Conservation (phyloP, 2,797 vertebrate species). For the Smutsia gigantea region DNA sequence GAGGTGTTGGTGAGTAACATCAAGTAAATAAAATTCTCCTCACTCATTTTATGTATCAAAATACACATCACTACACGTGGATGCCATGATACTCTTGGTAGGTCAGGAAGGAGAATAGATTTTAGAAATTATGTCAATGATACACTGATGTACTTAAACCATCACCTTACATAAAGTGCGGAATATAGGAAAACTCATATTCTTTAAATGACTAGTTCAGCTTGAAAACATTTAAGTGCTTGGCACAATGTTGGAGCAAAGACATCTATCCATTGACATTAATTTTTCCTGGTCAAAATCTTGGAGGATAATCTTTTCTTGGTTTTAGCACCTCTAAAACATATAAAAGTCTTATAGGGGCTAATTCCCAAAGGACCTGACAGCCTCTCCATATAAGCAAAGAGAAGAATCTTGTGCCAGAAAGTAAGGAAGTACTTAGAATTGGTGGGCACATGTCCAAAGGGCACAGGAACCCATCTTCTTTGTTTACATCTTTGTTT, state of each 20-base stretch:
- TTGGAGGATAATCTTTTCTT: background rate
- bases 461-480: background rate
- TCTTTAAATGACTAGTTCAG: background rate
- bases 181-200: background rate
- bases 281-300: background rate
- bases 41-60: background rate
- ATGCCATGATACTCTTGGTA: background rate
- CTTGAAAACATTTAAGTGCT: background rate
- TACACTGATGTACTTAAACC: background rate
- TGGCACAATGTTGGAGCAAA: background rate
- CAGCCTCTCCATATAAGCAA: background rate
- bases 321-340: background rate
- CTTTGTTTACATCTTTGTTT: too few relatives aligned
- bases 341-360: background rate
- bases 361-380: background rate
- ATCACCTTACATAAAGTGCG: background rate
- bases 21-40: background rate
- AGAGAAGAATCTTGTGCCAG: background rate
- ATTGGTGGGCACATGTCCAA: background rate
- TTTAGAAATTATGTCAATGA: background rate
- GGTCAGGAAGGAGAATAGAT: background rate
- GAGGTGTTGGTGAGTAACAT: background rate
- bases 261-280: background rate
- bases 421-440: background rate
- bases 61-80: background rate